Base-by-base conservation (phyloP, 2,113 vertebrate genomes). In the Apteryx owenii region DNA sequence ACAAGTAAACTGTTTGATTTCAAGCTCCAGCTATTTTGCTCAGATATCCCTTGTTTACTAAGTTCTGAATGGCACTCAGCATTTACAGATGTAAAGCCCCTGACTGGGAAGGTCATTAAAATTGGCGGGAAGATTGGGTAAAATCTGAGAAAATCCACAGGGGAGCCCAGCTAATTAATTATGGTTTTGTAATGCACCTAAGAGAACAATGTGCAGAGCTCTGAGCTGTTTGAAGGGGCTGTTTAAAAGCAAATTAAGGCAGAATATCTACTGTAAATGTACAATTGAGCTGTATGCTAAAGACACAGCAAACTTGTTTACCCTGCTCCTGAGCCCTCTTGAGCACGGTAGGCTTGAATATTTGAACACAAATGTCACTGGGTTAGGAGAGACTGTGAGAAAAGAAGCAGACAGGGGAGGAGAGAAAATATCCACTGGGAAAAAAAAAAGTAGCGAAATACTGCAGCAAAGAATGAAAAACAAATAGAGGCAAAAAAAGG, bases 91-190 rank as follows among this genome's bases (percentile, higher is more conserved):
- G 95, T 92, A 96, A 96, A 96, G 89, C 96, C 94, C 89, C 96
- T 97, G 93, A 91, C 94, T 97, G 96, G 75, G 96, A 97, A 96
- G 89, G 89, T 97, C 96, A 96, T 97, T 97, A 97, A 96, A 97
- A 96, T 90, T 96, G 94, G 91, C 75, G 72, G 78, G 93, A 97
- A 97, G 96, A 94, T 95, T 92, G 95, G 83, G 86, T 86, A 93
- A 97, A 95, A 95, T 96, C 95, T 95, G 90, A 96, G 96, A 96
- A 97, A 97, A 96, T 94, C 97, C 96, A 84, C 94, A 94, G 96
- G 96, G 95, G 94, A 96, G 68, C 93, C 61, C 85, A 96, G 82
- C 95, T 97, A 97, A 96, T 97, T 97, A 97, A 97, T 97, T 93
- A 95, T 94, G 69, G 94, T 92, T 97, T 96, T 96, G 95, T 95